Evolutionary conservation across 2,888 invertebrate genomes (phyloP).

Genomic region (Drosophila prostipennis): DNA sequence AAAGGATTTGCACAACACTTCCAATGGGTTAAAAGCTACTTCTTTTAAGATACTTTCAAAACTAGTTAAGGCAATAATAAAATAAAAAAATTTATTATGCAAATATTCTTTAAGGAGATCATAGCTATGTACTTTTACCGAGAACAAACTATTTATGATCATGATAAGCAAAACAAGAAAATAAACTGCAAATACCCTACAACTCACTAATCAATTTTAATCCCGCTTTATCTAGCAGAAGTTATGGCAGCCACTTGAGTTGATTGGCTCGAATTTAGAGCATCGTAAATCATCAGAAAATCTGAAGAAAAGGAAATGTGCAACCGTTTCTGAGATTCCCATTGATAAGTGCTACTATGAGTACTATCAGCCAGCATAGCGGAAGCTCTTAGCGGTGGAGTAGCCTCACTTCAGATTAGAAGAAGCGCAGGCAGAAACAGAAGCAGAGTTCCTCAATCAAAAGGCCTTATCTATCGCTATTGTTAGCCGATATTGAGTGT

Average conservation of each 20-base stretch:
- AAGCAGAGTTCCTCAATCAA: conserved; percentile 10
- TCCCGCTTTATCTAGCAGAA: conserved; percentile 3
- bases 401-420: conserved; percentile 39
- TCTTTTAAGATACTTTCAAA: too few relatives aligned
- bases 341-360: conserved; percentile 21
- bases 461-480: conserved; percentile 6
- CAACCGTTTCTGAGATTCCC: conserved; percentile 13
- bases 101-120: too few relatives aligned
- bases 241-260: conserved; percentile 29
- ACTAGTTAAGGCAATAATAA: too few relatives aligned
- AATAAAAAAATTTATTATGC: too few relatives aligned
- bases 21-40: too few relatives aligned
- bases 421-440: conserved; percentile 1
- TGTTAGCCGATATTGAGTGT: conserved; percentile 2
- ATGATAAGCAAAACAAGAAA: too few relatives aligned
- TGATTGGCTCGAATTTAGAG: conserved; percentile 11
- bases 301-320: conserved; percentile 9
- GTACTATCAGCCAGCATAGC: conserved; percentile 15
- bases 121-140: neutral
- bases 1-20: too few relatives aligned
- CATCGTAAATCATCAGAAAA: conserved; percentile 25
- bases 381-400: conserved; percentile 28
- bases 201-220: conserved; percentile 6
- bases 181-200: neutral
- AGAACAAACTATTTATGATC: neutral